phyloP scores from a whole-genome alignment of 2,888 invertebrate species.

The Lasioglossum calceatum region DNA sequence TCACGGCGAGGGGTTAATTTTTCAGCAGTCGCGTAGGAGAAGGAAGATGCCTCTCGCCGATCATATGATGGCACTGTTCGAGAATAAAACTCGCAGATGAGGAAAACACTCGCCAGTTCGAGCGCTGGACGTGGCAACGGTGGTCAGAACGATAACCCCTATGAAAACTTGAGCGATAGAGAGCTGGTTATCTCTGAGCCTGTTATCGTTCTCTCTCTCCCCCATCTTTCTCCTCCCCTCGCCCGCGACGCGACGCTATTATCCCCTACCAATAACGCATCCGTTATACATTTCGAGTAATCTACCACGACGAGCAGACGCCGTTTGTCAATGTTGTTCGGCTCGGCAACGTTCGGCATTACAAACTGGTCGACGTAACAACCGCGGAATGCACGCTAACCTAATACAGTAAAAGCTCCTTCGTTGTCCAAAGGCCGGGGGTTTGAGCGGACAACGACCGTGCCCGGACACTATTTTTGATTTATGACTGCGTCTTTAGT shows the following conservation, averaged over 20 bases:
- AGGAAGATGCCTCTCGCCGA: slow-evolving; percentile 11
- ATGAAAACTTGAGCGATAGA: slow-evolving; percentile 75
- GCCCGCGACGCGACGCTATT: slow-evolving; percentile 39
- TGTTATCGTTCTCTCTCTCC: slow-evolving; percentile 58
- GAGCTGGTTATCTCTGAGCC: slow-evolving; percentile 70
- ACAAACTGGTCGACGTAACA: not conserved
- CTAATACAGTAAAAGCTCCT: too few relatives aligned
- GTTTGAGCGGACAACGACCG: too few relatives aligned
- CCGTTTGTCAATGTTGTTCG: slow-evolving; percentile 56
- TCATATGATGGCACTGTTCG: slow-evolving; percentile 46
- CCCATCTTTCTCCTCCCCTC: not conserved
- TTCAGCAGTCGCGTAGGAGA: not conserved
- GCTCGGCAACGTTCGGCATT: not conserved
- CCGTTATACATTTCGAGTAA: slow-evolving; percentile 63
- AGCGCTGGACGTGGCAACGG: slow-evolving; percentile 76
- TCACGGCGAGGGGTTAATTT: not conserved
- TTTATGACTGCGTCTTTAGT: too few relatives aligned
- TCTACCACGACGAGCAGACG: slow-evolving; percentile 58
- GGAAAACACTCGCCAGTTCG: slow-evolving; percentile 47
- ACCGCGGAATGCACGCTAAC: not conserved
- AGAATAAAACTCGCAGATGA: slow-evolving; percentile 56
- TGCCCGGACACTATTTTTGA: too few relatives aligned
- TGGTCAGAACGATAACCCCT: slow-evolving; percentile 79
- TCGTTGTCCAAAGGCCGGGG: too few relatives aligned
- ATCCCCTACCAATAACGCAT: slow-evolving; percentile 58